phyloP scores from a whole-genome alignment of 2,113 vertebrate genomes.

The Oryzias curvinotus region DNA sequence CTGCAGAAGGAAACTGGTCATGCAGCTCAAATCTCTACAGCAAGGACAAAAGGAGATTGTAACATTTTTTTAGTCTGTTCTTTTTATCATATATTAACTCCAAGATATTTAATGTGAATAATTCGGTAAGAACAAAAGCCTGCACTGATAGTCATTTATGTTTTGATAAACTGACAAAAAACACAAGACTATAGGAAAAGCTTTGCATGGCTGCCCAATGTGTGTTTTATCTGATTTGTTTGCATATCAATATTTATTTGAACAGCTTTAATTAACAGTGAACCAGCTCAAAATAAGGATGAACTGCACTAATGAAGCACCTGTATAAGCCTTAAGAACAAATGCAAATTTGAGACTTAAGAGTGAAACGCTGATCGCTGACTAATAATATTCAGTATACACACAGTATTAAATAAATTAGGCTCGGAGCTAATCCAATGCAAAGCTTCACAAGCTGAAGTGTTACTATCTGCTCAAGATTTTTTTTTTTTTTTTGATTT shows the following conservation, averaged over 20 bases:
- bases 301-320: constrained; percentile 42
- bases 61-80: neutral
- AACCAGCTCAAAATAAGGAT: constrained; percentile 23
- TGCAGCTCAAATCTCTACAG: neutral
- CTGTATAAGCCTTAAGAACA: constrained; percentile 36
- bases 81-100: neutral
- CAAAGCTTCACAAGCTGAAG: no score
- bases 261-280: neutral
- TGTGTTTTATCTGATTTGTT: no score
- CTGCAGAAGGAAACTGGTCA: constrained; percentile 2
- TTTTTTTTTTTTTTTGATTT: no score
- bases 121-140: neutral
- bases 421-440: constrained; percentile 22
- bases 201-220: no score
- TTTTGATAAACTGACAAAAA: no score
- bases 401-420: constrained; percentile 32
- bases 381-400: constrained; percentile 43
- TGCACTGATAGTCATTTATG: no score
- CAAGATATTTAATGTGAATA: neutral
- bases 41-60: neutral
- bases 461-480: no score
- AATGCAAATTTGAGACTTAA: constrained; percentile 52
- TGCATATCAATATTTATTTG: constrained; percentile 2
- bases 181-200: no score
- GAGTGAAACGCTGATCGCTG: constrained; percentile 39